These are phyloP conservation scores for Lycia hirtaria DNA, from an alignment of 2,888 invertebrate genomes.

Conservation along the genomic window DNA sequence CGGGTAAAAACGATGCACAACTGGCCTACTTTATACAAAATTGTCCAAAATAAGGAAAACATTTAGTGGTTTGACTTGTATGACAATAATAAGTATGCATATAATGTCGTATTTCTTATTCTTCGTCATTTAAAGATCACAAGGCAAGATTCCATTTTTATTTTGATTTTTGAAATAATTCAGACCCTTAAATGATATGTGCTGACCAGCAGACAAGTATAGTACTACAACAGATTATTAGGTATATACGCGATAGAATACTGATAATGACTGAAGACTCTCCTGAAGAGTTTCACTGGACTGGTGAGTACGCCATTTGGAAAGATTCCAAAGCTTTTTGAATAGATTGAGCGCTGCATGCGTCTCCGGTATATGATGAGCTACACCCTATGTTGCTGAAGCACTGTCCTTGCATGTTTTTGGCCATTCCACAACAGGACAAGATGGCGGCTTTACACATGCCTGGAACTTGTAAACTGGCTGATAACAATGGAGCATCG, in stretches of 20 bases:
- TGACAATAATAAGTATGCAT: neutral
- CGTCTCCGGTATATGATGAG: conserved; percentile 46
- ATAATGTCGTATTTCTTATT: neutral
- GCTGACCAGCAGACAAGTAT: conserved; percentile 22
- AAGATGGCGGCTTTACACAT: conserved; percentile 67
- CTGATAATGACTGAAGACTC: conserved; percentile 48
- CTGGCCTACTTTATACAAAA: neutral
- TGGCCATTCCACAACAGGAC: conserved; percentile 58
- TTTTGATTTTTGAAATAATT: neutral
- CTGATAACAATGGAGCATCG: neutral
- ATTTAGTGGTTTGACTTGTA: neutral
- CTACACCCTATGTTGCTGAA: conserved; percentile 60
- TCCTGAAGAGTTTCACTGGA: conserved; percentile 41
- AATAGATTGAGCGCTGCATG: conserved; percentile 54
- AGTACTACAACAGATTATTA: conserved; percentile 15
- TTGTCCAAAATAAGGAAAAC: neutral
- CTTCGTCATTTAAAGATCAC: neutral
- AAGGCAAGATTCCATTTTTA: neutral
- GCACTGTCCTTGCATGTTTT: conserved; percentile 50
- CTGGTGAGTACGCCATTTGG: conserved; percentile 57
- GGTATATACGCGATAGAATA: conserved; percentile 45
- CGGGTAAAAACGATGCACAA: neutral
- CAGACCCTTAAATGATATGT: neutral
- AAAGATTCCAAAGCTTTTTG: conserved; percentile 57
- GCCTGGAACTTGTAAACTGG: conserved; percentile 36